A percentile compares a stretch with the other conserved stretches of the same genome.
Evolutionary conservation across 2,797 vertebrate genomes (phyloP).

Genomic region (Notolabrus celidotus): DNA sequence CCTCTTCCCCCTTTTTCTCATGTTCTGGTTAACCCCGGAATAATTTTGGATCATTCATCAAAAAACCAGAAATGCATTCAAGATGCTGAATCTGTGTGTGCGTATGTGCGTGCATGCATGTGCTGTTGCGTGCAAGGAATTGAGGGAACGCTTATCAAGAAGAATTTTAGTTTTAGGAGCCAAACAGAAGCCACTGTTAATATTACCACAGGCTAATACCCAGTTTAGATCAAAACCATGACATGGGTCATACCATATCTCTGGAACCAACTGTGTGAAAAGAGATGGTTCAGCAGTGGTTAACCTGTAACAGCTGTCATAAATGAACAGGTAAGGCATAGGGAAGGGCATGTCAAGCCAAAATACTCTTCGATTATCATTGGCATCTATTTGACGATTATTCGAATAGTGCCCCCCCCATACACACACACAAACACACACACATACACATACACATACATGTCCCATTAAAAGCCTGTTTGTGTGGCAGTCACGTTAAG

Average conservation of each 20-base stretch:
- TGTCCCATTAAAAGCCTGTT: too few species aligned
- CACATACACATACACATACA: too few species aligned
- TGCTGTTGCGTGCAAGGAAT: constrained; percentile 20
- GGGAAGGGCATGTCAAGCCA: too few species aligned
- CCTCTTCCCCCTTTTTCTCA: constrained; percentile 69
- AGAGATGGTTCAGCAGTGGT: background rate
- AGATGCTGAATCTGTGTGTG: constrained; percentile 19
- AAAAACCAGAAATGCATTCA: constrained; percentile 47
- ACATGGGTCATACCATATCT: background rate
- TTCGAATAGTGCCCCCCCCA: too few species aligned
- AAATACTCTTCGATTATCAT: too few species aligned
- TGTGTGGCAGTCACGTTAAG: too few species aligned
- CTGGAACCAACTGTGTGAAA: background rate
- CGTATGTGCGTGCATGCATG: background rate
- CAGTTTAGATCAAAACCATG: background rate
- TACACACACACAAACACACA: too few species aligned
- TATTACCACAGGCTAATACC: constrained; percentile 8
- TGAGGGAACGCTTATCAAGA: constrained; percentile 36
- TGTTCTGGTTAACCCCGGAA: constrained; percentile 72
- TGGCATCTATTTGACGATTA: too few species aligned
- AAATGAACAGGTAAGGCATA: background rate
- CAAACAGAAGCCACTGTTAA: background rate
- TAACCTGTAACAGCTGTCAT: constrained; percentile 1
- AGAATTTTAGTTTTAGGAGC: constrained; percentile 36
- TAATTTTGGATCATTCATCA: constrained; percentile 67